Evolutionary conservation across 2,797 vertebrate genomes (phyloP).

Genomic region (Streptopelia turtur): DNA sequence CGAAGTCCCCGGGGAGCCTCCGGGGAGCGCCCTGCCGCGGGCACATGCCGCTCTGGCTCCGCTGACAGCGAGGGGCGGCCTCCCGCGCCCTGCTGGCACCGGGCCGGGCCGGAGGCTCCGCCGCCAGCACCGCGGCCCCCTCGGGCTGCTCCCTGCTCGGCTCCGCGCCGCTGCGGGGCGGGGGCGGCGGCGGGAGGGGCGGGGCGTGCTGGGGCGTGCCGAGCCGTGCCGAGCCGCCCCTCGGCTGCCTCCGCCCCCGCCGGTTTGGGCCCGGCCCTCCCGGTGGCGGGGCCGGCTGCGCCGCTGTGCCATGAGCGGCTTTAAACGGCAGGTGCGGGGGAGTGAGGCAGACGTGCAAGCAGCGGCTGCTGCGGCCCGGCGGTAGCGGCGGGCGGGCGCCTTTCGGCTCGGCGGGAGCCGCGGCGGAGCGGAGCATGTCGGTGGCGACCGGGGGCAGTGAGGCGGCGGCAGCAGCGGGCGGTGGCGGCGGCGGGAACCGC

Average conservation of each 20-base stretch:
- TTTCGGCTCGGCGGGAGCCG: neutral
- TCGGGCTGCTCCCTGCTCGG: neutral
- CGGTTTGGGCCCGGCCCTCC: neutral
- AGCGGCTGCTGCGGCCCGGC: neutral
- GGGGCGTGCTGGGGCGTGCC: fast-evolving
- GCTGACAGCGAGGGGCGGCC: neutral
- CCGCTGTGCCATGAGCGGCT: slow-evolving; percentile 17
- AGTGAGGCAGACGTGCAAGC: neutral
- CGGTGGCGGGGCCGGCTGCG: slow-evolving; percentile 26
- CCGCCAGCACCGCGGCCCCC: neutral
- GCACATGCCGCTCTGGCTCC: neutral
- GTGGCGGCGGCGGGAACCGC: slow-evolving; percentile 66
- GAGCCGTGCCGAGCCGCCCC: neutral
- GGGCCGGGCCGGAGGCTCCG: neutral
- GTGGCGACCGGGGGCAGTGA: slow-evolving; percentile 74
- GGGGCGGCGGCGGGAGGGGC: neutral
- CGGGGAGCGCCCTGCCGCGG: neutral
- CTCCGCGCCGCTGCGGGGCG: neutral
- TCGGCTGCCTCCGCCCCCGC: neutral
- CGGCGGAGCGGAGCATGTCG: slow-evolving; percentile 59
- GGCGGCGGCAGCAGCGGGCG: slow-evolving; percentile 50
- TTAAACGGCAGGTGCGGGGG: slow-evolving; percentile 57
- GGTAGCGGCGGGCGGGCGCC: neutral
- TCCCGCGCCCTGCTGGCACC: neutral
- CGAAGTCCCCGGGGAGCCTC: neutral